Evolutionary conservation across 2,888 invertebrate genomes (phyloP).

Genomic region (Alviniconcha strummeri): DNA sequence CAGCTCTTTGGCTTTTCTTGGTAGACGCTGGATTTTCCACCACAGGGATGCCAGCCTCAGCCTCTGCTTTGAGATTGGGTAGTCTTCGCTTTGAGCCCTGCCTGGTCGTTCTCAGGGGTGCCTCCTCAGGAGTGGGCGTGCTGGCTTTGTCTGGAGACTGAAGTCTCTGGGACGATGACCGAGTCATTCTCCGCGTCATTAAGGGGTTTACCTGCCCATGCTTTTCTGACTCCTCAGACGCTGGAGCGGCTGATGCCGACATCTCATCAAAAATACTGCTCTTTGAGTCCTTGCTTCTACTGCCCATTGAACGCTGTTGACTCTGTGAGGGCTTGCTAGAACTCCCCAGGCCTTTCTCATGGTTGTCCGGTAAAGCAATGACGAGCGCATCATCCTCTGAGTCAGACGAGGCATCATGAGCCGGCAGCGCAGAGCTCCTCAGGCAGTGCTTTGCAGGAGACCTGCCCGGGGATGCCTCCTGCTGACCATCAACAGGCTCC

Average conservation of each 20-base stretch:
- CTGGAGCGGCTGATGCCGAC: background rate
- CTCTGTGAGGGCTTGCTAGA: background rate
- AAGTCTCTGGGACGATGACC: slow-evolving; percentile 11
- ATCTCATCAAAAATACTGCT: slow-evolving; percentile 4
- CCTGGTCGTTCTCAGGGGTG: background rate
- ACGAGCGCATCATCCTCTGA: slow-evolving; percentile 18
- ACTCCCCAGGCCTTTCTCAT: background rate
- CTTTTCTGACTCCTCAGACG: background rate
- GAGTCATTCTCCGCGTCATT: background rate
- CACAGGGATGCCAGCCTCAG: background rate
- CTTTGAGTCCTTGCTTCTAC: background rate
- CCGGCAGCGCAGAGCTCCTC: background rate
- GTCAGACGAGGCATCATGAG: background rate
- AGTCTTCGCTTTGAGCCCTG: background rate
- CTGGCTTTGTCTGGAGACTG: background rate
- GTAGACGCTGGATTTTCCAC: background rate
- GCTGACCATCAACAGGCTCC: background rate
- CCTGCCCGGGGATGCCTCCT: background rate
- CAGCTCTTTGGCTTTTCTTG: background rate
- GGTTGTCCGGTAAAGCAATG: background rate
- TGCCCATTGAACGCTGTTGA: background rate
- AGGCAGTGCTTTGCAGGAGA: too few relatives aligned
- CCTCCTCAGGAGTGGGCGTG: background rate
- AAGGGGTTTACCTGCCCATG: background rate
- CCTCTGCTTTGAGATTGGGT: background rate